Evolutionary conservation across 2,888 invertebrate genomes (phyloP), one percentile per base, ranked within the genome.

Genomic region (Isotomurus palustris): DNA sequence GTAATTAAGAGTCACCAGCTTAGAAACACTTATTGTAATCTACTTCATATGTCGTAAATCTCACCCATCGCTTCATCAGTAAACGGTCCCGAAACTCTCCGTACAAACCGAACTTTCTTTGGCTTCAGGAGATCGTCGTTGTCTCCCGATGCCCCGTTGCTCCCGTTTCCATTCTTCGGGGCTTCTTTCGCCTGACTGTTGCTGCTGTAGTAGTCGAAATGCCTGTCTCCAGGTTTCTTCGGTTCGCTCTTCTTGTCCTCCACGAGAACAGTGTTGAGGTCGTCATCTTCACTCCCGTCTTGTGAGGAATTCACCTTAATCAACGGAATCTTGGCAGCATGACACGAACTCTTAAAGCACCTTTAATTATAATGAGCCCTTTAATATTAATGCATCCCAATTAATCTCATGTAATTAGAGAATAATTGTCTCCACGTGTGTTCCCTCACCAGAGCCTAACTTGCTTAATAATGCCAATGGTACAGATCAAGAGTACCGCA

Each of bases 21-120:
- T n/a, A n/a, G n/a, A n/a, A n/a, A 32, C 35, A 32, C 35, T 12
- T 12, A 8, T 8, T n/a, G n/a, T n/a, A n/a, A n/a, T n/a, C n/a
- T n/a, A n/a, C n/a, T n/a, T n/a, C 17, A 17, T 10, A n/a, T n/a
- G n/a, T n/a, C n/a, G n/a, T n/a, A n/a, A n/a, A n/a, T n/a, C 27
- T 51, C 24, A 51, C 51, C 51, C 3, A 51, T 25, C 5, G 27
- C 40, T 25, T 51, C 51, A n/a, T 51, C 51, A 10, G 19, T 14
- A 29, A 41, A 53, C n/a, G 53, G 53, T 5, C 53, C 53, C 2
- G 43, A 43, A 5, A 19, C 28, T 29, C 53, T 41, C 25, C 51
- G 6, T 2, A 38, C 40, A 25, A 51, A 51, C 2, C 51, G 51
- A 6, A 51, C 51, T 24, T 40, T 36, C 19, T 51, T 51, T 10